A percentile compares a stretch with the other conserved stretches of the same genome.
Conservation (phyloP, 35 echinoderm and acorn worm genomes). For the Stichopus chloronotus region DNA sequence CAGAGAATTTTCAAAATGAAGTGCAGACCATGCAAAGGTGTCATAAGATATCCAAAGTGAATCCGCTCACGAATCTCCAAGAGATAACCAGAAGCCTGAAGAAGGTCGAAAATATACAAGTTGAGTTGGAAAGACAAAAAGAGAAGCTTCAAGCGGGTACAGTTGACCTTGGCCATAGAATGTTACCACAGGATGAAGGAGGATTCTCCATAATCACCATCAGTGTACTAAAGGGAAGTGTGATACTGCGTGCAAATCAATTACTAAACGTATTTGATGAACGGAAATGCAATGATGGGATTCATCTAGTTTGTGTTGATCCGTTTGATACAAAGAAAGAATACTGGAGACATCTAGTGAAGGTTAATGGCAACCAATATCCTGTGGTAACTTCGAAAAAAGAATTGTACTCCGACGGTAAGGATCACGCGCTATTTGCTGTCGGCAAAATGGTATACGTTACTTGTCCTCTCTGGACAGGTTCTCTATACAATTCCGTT, state of each 20-base stretch:
- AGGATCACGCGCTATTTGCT: not conserved
- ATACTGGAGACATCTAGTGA: conserved; percentile 36
- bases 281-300: not conserved
- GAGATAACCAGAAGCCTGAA: not conserved
- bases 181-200: not conserved
- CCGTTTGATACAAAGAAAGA: not conserved
- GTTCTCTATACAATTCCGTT: not conserved
- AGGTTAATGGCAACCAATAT: not conserved
- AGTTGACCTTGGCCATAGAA: not conserved
- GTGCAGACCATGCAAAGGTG: not conserved
- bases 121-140: not conserved
- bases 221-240: not conserved
- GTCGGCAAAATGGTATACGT: not conserved
- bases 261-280: conserved; percentile 23
- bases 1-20: not conserved
- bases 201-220: not conserved
- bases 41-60: not conserved
- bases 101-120: not conserved
- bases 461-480: not conserved
- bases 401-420: not conserved
- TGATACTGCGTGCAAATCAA: not conserved
- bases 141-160: not conserved
- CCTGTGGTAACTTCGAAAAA: conserved; percentile 1
- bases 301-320: conserved; percentile 13
- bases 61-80: not conserved